Conservation (phyloP, 64 coral and sea anemone genomes). For the Stichodactyla mertensii region DNA sequence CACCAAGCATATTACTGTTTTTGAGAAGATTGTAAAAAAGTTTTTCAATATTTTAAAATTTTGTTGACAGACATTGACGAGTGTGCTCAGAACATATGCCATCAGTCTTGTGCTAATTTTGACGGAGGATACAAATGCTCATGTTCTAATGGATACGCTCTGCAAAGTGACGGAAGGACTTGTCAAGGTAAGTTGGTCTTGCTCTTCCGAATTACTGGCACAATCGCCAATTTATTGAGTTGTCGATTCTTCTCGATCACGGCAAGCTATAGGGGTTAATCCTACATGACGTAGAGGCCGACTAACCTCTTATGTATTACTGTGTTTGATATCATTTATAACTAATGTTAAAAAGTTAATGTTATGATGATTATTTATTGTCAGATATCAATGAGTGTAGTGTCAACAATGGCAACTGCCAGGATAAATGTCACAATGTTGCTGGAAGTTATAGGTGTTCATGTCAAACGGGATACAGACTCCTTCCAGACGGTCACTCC, state of each 20-base stretch:
- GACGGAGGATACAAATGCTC: conserved; percentile 45
- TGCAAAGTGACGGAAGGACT: conserved; percentile 36
- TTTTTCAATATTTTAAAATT: neutral
- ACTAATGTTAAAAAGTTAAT: neutral
- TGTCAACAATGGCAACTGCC: conserved; percentile 44
- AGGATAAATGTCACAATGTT: conserved; percentile 43
- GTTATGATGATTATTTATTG: neutral
- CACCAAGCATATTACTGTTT: too few species aligned
- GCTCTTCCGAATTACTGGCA: neutral
- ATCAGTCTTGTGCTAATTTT: conserved; percentile 52
- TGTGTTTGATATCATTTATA: too few species aligned
- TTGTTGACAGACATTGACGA: conserved; percentile 61
- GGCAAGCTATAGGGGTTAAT: too few species aligned
- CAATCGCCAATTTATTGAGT: neutral
- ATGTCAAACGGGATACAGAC: conserved; percentile 36
- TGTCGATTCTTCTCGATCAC: too few species aligned
- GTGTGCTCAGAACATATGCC: conserved; percentile 26
- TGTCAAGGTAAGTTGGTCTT: conserved; percentile 24
- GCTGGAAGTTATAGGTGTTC: conserved; percentile 40
- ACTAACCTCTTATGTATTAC: too few species aligned
- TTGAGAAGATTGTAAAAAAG: neutral
- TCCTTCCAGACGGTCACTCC: conserved; percentile 6
- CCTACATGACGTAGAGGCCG: too few species aligned
- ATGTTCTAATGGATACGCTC: conserved; percentile 46
- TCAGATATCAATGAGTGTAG: conserved; percentile 53